phyloP scores from a whole-genome alignment of 1,140 invertebrate species.

The Achroia grisella region DNA sequence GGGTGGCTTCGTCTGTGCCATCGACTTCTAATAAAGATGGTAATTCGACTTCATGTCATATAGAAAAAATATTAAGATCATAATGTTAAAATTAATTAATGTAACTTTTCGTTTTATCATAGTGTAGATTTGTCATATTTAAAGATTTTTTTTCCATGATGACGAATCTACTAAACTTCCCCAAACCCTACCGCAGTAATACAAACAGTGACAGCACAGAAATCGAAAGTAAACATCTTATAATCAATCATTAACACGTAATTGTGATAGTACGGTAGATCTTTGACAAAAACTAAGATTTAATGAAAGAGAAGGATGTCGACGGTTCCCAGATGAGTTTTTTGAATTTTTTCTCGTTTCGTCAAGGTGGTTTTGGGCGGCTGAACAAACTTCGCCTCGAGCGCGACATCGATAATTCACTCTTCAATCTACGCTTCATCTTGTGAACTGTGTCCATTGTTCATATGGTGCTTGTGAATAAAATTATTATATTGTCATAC shows the following conservation, averaged over 20 bases:
- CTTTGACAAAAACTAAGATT: constrained; percentile 40
- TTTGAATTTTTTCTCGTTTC: constrained; percentile 41
- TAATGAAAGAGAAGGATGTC: constrained; percentile 49
- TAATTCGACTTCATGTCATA: too few relatives aligned
- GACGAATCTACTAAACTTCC: too few relatives aligned
- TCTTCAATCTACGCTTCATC: constrained; percentile 42
- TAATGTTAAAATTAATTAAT: too few relatives aligned
- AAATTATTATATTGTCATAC: background rate
- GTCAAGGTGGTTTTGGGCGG: constrained; percentile 40
- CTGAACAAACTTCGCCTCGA: constrained; percentile 56
- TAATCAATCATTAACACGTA: constrained; percentile 59
- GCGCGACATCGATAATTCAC: constrained; percentile 64
- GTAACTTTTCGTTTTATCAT: too few relatives aligned
- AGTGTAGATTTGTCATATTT: too few relatives aligned
- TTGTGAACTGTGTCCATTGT: constrained; percentile 33
- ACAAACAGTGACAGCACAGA: constrained; percentile 43
- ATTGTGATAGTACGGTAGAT: constrained; percentile 27
- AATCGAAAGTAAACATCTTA: constrained; percentile 49
- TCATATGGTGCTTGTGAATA: too few relatives aligned
- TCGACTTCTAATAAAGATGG: too few relatives aligned
- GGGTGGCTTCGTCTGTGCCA: too few relatives aligned
- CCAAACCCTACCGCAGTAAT: too few relatives aligned
- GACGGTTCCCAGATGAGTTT: constrained; percentile 43
- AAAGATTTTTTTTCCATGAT: too few relatives aligned
- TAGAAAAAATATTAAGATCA: too few relatives aligned